A percentile compares a stretch with the other conserved stretches of the same genome.
Conservation (phyloP, 2,113 vertebrate genomes). For the Hucho hucho region DNA sequence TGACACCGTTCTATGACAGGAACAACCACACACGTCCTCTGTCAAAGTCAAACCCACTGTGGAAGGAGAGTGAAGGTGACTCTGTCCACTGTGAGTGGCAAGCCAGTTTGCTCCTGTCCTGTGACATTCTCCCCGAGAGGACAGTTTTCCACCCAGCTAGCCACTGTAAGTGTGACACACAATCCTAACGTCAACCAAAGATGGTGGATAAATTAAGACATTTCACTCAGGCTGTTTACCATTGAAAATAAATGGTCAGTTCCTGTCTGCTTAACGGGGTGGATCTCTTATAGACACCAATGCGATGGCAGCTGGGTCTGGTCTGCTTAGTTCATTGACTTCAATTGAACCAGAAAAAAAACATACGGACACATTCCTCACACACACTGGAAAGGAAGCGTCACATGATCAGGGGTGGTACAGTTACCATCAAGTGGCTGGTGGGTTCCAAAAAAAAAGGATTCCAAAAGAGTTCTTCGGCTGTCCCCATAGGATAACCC, state of each 20-base stretch:
- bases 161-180: neutral
- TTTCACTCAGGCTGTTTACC: too few relatives aligned
- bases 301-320: too few relatives aligned
- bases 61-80: slow-evolving; percentile 5
- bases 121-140: slow-evolving; percentile 3
- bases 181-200: too few relatives aligned
- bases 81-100: slow-evolving; percentile 2
- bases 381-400: slow-evolving; percentile 2
- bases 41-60: slow-evolving; percentile 6
- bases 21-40: neutral
- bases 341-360: too few relatives aligned
- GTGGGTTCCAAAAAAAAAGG: too few relatives aligned
- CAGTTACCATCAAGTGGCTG: too few relatives aligned
- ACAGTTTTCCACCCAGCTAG: neutral
- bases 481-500: too few relatives aligned
- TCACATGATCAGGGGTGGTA: slow-evolving; percentile 10
- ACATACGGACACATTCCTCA: neutral
- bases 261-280: too few relatives aligned
- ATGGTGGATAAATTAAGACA: neutral
- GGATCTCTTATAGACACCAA: too few relatives aligned
- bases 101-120: slow-evolving; percentile 3
- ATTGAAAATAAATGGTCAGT: too few relatives aligned
- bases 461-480: too few relatives aligned
- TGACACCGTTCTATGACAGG: neutral
- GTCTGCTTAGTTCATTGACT: too few relatives aligned